A percentile compares a stretch with the other conserved stretches of the same genome.
Evolutionary conservation across 1,140 invertebrate species (phyloP).

Genomic region (Yoshiicerus persimilis): DNA sequence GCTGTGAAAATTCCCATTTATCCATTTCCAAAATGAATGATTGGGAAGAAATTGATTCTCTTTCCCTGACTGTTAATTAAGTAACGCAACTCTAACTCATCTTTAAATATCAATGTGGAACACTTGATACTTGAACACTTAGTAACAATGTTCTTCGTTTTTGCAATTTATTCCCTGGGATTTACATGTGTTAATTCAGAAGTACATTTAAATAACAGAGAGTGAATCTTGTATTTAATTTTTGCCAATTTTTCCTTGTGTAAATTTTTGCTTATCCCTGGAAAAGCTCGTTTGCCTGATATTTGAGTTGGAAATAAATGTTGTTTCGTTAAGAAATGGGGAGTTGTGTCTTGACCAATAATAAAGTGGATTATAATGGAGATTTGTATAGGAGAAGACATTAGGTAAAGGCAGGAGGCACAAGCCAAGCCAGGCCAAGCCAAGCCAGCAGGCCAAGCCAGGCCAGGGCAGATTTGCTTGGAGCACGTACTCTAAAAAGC

Average conservation of each 20-base stretch:
- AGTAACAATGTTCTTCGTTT: too few species aligned
- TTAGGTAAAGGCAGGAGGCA: neutral
- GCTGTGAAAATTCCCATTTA: too few species aligned
- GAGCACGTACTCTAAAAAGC: neutral
- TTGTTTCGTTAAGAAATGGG: neutral
- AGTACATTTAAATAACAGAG: too few species aligned
- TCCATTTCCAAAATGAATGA: too few species aligned
- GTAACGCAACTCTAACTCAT: too few species aligned
- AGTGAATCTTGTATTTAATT: too few species aligned
- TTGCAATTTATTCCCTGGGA: too few species aligned
- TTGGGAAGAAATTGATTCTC: too few species aligned
- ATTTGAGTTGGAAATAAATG: neutral
- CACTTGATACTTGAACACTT: too few species aligned
- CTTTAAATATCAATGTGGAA: too few species aligned
- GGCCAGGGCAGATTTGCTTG: neutral
- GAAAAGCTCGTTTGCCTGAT: neutral
- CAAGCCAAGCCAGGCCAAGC: neutral
- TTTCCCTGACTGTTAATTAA: too few species aligned
- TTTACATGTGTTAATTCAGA: too few species aligned
- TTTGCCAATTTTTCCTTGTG: neutral
- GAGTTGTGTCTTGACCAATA: neutral
- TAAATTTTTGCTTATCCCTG: neutral
- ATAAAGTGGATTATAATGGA: neutral
- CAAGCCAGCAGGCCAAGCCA: neutral
- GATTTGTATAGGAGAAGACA: neutral